Conservation (phyloP, 2,888 invertebrate genomes). For the Erynnis tages region DNA sequence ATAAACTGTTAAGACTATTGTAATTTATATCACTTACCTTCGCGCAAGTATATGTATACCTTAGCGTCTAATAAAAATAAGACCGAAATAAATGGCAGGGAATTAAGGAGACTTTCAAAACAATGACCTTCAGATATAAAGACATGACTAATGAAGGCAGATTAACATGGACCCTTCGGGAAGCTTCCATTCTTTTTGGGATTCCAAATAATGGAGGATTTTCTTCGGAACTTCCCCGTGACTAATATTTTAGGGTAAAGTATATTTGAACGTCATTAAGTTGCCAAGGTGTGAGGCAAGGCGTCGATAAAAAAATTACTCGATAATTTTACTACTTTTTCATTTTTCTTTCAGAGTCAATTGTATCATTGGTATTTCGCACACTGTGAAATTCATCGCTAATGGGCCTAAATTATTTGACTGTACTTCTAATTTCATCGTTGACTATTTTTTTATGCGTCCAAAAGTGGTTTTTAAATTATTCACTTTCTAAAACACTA, state of each 20-base stretch:
- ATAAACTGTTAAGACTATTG: neutral
- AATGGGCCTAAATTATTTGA: no score
- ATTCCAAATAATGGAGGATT: slow-evolving; percentile 46
- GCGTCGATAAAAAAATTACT: neutral
- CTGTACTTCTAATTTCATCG: no score
- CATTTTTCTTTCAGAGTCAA: no score
- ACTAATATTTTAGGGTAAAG: slow-evolving; percentile 21
- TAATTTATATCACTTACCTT: slow-evolving; percentile 4
- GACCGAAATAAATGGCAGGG: slow-evolving; percentile 21
- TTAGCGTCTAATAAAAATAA: slow-evolving; percentile 21
- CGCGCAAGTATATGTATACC: neutral
- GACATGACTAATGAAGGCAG: slow-evolving; percentile 55
- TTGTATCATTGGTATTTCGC: no score
- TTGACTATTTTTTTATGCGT: no score
- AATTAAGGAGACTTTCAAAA: slow-evolving; percentile 30
- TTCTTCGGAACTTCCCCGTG: slow-evolving; percentile 35
- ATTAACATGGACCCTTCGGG: slow-evolving; percentile 49
- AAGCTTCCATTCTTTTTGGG: slow-evolving; percentile 51
- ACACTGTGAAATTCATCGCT: no score
- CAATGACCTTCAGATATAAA: slow-evolving; percentile 47
- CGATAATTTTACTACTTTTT: neutral
- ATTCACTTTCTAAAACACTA: no score
- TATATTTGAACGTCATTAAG: slow-evolving; percentile 25
- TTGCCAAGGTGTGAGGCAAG: neutral
- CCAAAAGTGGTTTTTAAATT: no score